These are phyloP conservation scores for Cartodere bifasciata DNA, from an alignment of 2,888 invertebrate genomes.

Conservation along the genomic window DNA sequence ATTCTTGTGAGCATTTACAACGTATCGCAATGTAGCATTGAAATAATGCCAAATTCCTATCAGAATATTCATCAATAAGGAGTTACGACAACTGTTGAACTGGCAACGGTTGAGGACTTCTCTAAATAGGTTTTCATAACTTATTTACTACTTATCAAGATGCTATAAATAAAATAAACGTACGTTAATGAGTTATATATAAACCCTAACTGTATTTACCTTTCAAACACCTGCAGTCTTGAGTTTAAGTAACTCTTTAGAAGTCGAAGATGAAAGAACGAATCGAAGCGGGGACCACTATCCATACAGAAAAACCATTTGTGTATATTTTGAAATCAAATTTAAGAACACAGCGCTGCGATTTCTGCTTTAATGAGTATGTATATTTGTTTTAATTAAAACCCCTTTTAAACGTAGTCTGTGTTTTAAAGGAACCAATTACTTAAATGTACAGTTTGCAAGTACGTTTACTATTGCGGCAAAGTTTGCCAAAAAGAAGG, in stretches of 20 bases:
- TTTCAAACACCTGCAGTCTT: too few relatives aligned
- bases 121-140: too few relatives aligned
- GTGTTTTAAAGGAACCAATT: conserved; percentile 45
- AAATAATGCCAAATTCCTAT: too few relatives aligned
- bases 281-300: conserved; percentile 51
- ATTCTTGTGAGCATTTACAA: too few relatives aligned
- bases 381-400: conserved; percentile 18
- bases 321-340: conserved; percentile 58
- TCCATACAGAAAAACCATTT: conserved; percentile 64
- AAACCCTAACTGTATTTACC: too few relatives aligned
- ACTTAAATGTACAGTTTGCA: conserved; percentile 72
- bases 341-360: conserved; percentile 57
- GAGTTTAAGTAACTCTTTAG: conserved; percentile 1
- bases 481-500: conserved; percentile 66
- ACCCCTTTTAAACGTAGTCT: not conserved
- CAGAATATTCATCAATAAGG: too few relatives aligned
- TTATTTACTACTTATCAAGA: too few relatives aligned
- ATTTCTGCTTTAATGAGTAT: conserved; percentile 64
- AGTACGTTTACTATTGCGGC: conserved; percentile 73
- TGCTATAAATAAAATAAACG: too few relatives aligned
- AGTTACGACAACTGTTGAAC: too few relatives aligned
- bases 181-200: too few relatives aligned
- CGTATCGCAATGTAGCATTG: too few relatives aligned
- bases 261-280: conserved; percentile 35
- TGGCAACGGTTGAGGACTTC: too few relatives aligned